A percentile compares a stretch with the other conserved stretches of the same genome.
These are phyloP conservation scores for Apostichopus japonicus DNA, from an alignment of 35 echinoderm and acorn worm species.

Conservation along the genomic window DNA sequence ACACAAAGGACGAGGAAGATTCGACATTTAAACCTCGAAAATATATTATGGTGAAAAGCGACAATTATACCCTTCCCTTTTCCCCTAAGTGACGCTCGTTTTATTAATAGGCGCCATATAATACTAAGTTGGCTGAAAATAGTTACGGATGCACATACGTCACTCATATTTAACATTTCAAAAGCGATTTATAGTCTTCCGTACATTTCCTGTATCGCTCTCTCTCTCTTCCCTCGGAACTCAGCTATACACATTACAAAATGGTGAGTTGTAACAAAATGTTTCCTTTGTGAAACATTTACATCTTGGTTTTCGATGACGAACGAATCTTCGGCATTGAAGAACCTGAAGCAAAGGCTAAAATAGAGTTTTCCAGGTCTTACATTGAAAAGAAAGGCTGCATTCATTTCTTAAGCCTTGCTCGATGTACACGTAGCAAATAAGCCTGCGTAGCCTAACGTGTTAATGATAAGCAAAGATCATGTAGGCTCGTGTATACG, in stretches of 20 bases:
- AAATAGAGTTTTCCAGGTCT: not conserved
- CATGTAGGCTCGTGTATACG: not conserved
- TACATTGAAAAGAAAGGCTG: not conserved
- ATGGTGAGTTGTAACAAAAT: not conserved
- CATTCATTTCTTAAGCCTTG: not conserved
- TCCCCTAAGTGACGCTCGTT: too few relatives aligned
- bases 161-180: too few relatives aligned
- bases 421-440: not conserved
- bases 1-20: too few relatives aligned
- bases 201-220: not conserved
- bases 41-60: too few relatives aligned
- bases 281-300: not conserved
- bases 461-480: too few relatives aligned
- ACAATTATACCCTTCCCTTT: too few relatives aligned
- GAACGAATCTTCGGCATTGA: not conserved
- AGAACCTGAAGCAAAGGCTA: not conserved
- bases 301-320: not conserved
- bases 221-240: not conserved
- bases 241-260: not conserved
- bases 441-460: not conserved
- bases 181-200: not conserved
- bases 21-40: too few relatives aligned
- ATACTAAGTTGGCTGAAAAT: too few relatives aligned
- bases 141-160: too few relatives aligned
- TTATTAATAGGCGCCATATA: too few relatives aligned